Percentiles rank a stretch among this genome's conserved stretches.
Conservation (phyloP, 2,888 invertebrate species). For the Apotomis turbidana region DNA sequence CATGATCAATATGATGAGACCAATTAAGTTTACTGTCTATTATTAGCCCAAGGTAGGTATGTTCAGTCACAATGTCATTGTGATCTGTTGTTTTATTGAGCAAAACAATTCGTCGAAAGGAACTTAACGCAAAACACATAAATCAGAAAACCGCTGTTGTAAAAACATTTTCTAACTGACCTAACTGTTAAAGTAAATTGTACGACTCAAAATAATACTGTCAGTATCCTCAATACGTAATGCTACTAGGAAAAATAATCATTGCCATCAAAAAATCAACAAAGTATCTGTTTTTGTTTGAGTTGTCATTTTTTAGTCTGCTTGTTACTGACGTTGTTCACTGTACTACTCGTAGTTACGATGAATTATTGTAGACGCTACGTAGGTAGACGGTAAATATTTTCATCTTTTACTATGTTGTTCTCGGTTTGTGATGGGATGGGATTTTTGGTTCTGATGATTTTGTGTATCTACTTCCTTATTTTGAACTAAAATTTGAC, state of each 20-base stretch:
- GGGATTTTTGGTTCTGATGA: neutral
- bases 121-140: conserved; percentile 23
- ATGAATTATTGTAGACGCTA: conserved; percentile 12
- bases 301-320: neutral
- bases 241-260: conserved; percentile 11
- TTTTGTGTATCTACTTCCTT: neutral
- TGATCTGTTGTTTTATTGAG: neutral
- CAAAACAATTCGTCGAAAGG: conserved; percentile 18
- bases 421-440: conserved; percentile 13
- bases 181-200: conserved; percentile 23
- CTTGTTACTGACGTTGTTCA: conserved; percentile 8
- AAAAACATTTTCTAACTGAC: conserved; percentile 20
- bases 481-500: too few relatives aligned
- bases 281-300: conserved; percentile 7
- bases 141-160: conserved; percentile 17
- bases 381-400: conserved; percentile 30
- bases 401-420: conserved; percentile 16
- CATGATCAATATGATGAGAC: too few relatives aligned
- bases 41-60: too few relatives aligned
- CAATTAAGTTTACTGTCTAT: too few relatives aligned
- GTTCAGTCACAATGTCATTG: too few relatives aligned
- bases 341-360: neutral
- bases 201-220: conserved; percentile 6
- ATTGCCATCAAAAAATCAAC: conserved; percentile 6
- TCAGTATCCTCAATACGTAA: conserved; percentile 19